Base-by-base conservation (phyloP, 2,888 invertebrate species). In the Ophion ventricosus region DNA sequence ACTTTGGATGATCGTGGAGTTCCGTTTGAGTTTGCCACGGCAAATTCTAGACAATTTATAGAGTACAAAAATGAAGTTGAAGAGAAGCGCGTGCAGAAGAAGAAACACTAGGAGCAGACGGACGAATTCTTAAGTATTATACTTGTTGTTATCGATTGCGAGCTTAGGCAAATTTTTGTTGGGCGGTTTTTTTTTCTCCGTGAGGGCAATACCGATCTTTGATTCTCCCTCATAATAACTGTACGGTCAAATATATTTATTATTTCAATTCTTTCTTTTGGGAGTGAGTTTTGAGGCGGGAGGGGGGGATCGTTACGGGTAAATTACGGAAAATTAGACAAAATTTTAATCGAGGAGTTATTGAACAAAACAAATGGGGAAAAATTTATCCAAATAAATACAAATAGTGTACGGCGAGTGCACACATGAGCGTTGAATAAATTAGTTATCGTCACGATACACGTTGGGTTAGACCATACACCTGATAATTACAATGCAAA, bases 111-210 rank as follows among this genome's bases (percentile, higher is more conserved):
- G 35, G 4, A 56, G 23, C 29, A 35, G 17, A 56, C 57, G 1
- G 17, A 56, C 67, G 26, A 64, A 81, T 74, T 78, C 17, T 64
- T 73, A 64, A 26, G 49, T 14, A 54, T 75, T 64, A 26, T 66
- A 56, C 57, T 70, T 67, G 23, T 74, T 75, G 40, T 79, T 73
- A 57, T 69, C 54, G 69, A 26, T 70, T 64, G 49, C 77, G 20
- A 67, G 43, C 63, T 70, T 78, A 75, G 77, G 25, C 40, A 11
- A 77, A 73, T 80, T 77, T 80, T 78, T 63, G 43, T 29, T 74
- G 20, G 43, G 49, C 59, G 72, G 26, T 67, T 84, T 72, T 56
- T 40, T 74, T 80, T 26, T 43, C 63, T 74, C 59, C 7, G 26
- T 14, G 43, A 69, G 29, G n/a, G n/a, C 26, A 25, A 3, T 40